phyloP scores from a whole-genome alignment of 2,797 vertebrate species.

The Anguilla obscura region DNA sequence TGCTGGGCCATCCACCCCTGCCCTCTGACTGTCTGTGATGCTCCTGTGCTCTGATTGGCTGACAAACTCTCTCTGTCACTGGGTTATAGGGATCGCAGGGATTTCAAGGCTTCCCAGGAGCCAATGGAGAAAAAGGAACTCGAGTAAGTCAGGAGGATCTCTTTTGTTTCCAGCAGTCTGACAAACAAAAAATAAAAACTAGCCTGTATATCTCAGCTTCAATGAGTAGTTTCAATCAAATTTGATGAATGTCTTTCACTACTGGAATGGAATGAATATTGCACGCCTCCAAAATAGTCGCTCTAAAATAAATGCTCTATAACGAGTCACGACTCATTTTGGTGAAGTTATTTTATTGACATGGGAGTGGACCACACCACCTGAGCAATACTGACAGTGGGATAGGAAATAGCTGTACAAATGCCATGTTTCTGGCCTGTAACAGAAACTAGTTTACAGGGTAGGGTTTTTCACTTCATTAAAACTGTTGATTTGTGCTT shows the following conservation, averaged over 20 bases:
- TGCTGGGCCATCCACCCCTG: neutral
- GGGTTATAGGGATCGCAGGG: conserved; percentile 76
- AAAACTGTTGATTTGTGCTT: neutral
- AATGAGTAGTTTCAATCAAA: neutral
- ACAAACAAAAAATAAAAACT: neutral
- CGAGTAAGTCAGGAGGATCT: conserved; percentile 63
- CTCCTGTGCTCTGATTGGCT: neutral
- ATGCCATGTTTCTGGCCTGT: neutral
- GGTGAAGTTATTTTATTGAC: neutral
- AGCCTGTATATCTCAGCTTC: neutral
- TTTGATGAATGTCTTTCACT: neutral
- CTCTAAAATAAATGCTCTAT: neutral
- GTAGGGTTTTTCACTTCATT: neutral
- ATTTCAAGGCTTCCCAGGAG: conserved; percentile 87
- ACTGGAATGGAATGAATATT: neutral
- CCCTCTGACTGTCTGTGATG: neutral
- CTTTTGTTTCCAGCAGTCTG: neutral
- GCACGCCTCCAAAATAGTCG: neutral
- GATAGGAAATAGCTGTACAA: neutral
- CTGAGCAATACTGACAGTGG: neutral
- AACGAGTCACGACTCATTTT: neutral
- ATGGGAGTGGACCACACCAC: neutral
- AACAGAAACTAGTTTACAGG: neutral
- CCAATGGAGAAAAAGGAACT: conserved; percentile 90
- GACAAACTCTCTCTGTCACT: conserved; percentile 22